Percentiles rank a stretch among this genome's conserved stretches.
These are phyloP conservation scores for Mastomys coucha DNA, from an alignment of 2,113 vertebrate species.

Conservation along the genomic window DNA sequence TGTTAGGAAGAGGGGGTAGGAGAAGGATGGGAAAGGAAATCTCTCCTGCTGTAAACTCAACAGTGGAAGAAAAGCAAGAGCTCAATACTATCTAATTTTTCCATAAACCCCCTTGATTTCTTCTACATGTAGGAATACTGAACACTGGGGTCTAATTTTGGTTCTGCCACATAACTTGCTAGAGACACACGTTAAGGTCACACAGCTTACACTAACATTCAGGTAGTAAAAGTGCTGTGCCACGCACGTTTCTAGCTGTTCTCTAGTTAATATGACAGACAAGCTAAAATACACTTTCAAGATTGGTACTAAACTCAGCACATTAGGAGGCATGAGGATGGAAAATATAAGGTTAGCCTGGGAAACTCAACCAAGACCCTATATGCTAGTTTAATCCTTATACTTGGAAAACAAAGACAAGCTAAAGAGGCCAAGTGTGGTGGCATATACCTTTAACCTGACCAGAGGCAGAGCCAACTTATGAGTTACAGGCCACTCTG, in stretches of 20 bases:
- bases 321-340: background rate
- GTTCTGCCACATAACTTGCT: background rate
- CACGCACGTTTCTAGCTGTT: background rate
- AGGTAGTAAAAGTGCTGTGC: background rate
- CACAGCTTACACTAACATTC: background rate
- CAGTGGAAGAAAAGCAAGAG: background rate
- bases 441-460: background rate
- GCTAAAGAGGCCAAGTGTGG: no score
- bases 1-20: background rate
- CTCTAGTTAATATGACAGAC: background rate
- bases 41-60: background rate
- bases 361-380: background rate
- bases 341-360: background rate
- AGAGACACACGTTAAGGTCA: constrained; percentile 26
- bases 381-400: background rate
- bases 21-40: background rate
- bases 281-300: background rate
- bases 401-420: background rate
- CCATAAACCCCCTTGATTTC: background rate
- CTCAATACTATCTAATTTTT: no score
- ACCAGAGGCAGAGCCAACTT: background rate
- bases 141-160: background rate
- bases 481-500: background rate
- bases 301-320: background rate
- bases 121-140: background rate